Percentiles rank a stretch among this genome's conserved stretches.
Evolutionary conservation across 2,888 invertebrate genomes (phyloP).

Genomic region (Cheilosia urbana): DNA sequence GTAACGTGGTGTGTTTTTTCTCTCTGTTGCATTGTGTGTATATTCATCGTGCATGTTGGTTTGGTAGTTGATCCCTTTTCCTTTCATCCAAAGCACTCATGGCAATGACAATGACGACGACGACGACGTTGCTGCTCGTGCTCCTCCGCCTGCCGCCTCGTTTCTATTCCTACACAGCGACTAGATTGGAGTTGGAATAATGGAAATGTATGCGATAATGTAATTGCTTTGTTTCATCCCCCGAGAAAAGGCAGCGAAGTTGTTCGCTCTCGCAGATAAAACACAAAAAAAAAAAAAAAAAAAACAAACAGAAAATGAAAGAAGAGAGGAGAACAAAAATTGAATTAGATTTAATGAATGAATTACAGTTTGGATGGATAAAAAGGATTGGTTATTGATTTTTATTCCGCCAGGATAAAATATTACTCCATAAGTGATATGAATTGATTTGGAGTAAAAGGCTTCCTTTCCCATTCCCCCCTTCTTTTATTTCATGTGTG

Average conservation of each 20-base stretch:
- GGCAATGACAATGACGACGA: slow-evolving; percentile 69
- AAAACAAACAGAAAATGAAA: neutral
- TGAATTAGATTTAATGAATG: slow-evolving; percentile 78
- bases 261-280: slow-evolving; percentile 48
- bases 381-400: slow-evolving; percentile 78
- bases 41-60: slow-evolving; percentile 63
- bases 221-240: slow-evolving; percentile 78
- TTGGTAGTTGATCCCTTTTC: slow-evolving; percentile 74
- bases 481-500: neutral
- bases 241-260: slow-evolving; percentile 63
- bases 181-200: slow-evolving; percentile 76
- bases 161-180: slow-evolving; percentile 29
- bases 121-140: slow-evolving; percentile 49
- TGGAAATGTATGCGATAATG: slow-evolving; percentile 77
- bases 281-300: slow-evolving; percentile 22
- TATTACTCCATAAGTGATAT: slow-evolving; percentile 75
- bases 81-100: slow-evolving; percentile 73
- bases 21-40: slow-evolving; percentile 14
- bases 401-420: slow-evolving; percentile 75
- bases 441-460: slow-evolving; percentile 75
- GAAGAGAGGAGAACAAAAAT: slow-evolving; percentile 65
- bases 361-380: slow-evolving; percentile 76
- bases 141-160: neutral
- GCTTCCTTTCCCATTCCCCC: slow-evolving; percentile 30
- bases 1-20: neutral